phyloP scores from a whole-genome alignment of 2,888 invertebrate genomes.

The Plagodis pulveraria region DNA sequence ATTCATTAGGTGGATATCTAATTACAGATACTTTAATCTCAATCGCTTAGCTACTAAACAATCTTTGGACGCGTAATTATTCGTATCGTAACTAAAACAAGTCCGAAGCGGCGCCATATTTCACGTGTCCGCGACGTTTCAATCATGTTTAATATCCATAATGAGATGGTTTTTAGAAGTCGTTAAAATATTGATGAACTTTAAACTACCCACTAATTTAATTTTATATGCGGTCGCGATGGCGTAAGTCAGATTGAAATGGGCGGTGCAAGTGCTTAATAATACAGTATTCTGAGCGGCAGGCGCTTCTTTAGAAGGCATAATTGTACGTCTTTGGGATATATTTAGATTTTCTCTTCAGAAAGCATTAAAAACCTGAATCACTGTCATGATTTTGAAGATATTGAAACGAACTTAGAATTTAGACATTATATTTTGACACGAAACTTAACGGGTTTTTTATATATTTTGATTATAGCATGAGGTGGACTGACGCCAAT shows the following conservation, averaged over 20 bases:
- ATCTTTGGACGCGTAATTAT: too few species aligned
- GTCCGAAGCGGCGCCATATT: slow-evolving; percentile 24
- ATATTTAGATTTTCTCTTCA: neutral
- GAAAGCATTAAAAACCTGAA: slow-evolving; percentile 16
- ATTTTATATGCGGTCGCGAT: slow-evolving; percentile 49
- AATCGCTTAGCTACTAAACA: too few species aligned
- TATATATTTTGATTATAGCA: too few species aligned
- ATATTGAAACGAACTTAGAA: slow-evolving; percentile 5
- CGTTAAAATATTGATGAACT: slow-evolving; percentile 56
- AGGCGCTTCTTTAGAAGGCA: slow-evolving; percentile 53
- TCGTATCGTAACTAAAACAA: slow-evolving; percentile 8
- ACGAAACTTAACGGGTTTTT: neutral
- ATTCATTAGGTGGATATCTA: too few species aligned
- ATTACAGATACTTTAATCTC: too few species aligned
- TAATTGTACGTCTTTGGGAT: slow-evolving; percentile 47
- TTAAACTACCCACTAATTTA: slow-evolving; percentile 58
- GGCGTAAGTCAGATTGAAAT: slow-evolving; percentile 46
- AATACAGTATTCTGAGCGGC: slow-evolving; percentile 40
- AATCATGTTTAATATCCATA: slow-evolving; percentile 36
- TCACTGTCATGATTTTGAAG: slow-evolving; percentile 20
- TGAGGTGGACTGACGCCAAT: too few species aligned
- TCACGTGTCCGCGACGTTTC: slow-evolving; percentile 30
- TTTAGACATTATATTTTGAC: neutral
- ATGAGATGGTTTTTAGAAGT: slow-evolving; percentile 39
- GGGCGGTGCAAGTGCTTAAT: slow-evolving; percentile 56